Evolutionary conservation across 1,140 invertebrate species (phyloP), one percentile per base, ranked within the genome.

Genomic region (Cylas formicarius): DNA sequence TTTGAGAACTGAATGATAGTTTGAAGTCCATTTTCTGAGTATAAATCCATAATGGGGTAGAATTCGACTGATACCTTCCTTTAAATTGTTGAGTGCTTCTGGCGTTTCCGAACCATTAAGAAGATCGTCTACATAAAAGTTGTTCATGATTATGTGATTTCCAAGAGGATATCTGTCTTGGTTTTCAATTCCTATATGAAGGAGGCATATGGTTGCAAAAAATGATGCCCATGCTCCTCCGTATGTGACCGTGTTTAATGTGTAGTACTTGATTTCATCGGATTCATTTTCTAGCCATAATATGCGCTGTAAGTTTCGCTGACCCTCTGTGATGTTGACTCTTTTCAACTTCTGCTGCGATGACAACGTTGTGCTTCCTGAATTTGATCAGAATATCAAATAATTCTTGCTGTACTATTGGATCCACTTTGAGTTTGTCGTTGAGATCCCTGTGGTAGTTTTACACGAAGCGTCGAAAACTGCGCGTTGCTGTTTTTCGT

Each of bases 21-120:
- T 67, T 0, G 57, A 57, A 0, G 45, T 42, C 63, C 65, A 70
- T 58, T 70, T 70, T 27, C 61, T 44, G 16, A 68, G 44, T 27
- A 56, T n/a, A 38, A 71, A 65, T 19, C 62, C 61, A 29, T 51
- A 60, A 8, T 17, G 45, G 29, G 32, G 16, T 7, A 68, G 26
- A 14, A 60, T 16, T 32, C 36, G 11, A 14, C 16, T 31, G 2
- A 52, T 13, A 34, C 44, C 16, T 2, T 23, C 16, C 16, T 28
- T 28, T 4, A 28, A 11, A 10, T 32, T 21, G 3, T 13, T 4
- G 9, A 61, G 60, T 44, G 65, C 56, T 35, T 28, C 27, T 11
- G 16, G 27, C 16, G 32, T 1, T 7, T 37, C 8, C 17, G 16
- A 29, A 5, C 38, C 38, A 14, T 26, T 31, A 8, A 41, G 18